Evolutionary conservation across 1,140 invertebrate genomes (phyloP).

Genomic region (Copidosoma floridanum): DNA sequence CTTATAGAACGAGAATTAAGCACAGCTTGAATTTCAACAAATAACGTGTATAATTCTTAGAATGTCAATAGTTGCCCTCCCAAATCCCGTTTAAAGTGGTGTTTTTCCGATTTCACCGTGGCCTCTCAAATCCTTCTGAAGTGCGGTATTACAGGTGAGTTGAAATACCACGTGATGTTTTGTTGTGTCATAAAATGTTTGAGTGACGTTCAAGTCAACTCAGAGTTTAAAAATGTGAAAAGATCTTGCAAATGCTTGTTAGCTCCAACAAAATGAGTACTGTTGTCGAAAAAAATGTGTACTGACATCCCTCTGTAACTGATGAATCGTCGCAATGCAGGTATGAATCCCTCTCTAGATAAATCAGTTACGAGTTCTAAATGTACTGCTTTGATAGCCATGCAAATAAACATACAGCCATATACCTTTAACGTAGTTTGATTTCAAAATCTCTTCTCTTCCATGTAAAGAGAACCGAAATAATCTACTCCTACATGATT

Average conservation of each 20-base stretch:
- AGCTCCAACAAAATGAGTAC: conserved; percentile 32
- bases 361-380: neutral
- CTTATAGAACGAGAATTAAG: conserved; percentile 12
- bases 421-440: neutral
- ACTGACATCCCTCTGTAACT: conserved; percentile 1
- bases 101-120: no score
- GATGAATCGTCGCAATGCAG: neutral
- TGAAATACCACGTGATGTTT: conserved; percentile 14
- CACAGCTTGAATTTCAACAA: no score
- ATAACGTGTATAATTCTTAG: no score
- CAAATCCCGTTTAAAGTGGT: neutral
- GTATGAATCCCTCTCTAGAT: no score
- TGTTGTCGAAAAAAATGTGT: conserved; percentile 34
- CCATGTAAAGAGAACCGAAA: neutral
- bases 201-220: neutral
- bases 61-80: no score
- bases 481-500: neutral
- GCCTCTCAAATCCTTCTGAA: conserved; percentile 15
- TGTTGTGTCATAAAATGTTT: no score
- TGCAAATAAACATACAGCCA: neutral
- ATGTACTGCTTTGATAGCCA: no score
- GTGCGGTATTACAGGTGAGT: conserved; percentile 9
- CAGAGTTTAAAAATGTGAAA: neutral
- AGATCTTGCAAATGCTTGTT: no score
- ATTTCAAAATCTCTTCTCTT: no score